These are phyloP conservation scores for Nemapogon koenigi DNA, from an alignment of 2,888 invertebrate genomes.

Conservation along the genomic window DNA sequence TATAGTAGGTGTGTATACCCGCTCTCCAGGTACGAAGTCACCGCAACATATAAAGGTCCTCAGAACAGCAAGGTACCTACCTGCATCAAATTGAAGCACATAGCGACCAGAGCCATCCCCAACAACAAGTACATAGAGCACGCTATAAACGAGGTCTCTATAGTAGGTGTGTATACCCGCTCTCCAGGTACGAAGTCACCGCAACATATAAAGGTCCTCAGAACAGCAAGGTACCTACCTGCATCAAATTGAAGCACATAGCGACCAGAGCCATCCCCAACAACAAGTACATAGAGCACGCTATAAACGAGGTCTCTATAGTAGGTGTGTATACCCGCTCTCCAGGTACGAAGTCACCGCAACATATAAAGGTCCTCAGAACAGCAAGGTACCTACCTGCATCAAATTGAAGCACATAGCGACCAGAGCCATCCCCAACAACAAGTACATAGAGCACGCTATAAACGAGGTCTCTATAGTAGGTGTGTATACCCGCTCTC, in stretches of 20 bases:
- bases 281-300: conserved; percentile 87
- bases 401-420: conserved; percentile 96
- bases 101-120: conserved; percentile 93
- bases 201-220: too few species aligned
- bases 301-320: conserved; percentile 78
- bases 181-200: too few species aligned
- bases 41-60: too few species aligned
- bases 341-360: too few species aligned
- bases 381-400: conserved; percentile 67
- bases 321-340: conserved; percentile 70
- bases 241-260: conserved; percentile 96
- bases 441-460: conserved; percentile 84
- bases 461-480: conserved; percentile 77
- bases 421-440: conserved; percentile 92
- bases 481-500: conserved; percentile 72
- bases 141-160: conserved; percentile 80
- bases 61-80: conserved; percentile 32
- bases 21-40: too few species aligned
- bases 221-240: conserved; percentile 53
- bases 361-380: background rate
- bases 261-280: conserved; percentile 94
- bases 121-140: conserved; percentile 88
- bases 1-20: conserved; percentile 67
- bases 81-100: conserved; percentile 97
- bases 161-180: conserved; percentile 66